Conservation (phyloP, 2,113 vertebrate species). For the Sterrhoptilus dennistouni region DNA sequence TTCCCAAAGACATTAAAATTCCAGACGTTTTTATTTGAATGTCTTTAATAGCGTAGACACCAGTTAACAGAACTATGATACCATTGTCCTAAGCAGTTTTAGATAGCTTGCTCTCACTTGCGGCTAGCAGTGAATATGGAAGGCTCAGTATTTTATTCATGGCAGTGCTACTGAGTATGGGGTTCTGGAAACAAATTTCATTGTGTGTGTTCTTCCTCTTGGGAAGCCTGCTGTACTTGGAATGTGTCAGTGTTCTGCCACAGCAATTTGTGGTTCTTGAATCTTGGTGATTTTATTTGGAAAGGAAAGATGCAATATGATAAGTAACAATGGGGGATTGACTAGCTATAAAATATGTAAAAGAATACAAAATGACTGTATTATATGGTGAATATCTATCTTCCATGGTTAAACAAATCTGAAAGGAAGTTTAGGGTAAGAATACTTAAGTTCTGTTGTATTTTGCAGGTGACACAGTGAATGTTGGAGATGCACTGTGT, state of each 20-base stretch:
- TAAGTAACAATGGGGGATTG: neutral
- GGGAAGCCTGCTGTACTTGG: neutral
- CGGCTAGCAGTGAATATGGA: neutral
- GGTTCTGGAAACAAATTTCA: neutral
- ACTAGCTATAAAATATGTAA: neutral
- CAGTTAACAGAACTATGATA: neutral
- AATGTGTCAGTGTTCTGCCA: neutral
- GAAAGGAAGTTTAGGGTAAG: neutral
- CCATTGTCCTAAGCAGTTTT: neutral
- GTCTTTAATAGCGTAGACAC: neutral
- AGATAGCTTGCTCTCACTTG: neutral
- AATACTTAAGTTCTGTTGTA: neutral
- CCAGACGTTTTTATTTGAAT: neutral
- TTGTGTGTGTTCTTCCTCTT: neutral
- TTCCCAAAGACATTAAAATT: neutral
- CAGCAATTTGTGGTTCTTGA: neutral
- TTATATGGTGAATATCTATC: neutral
- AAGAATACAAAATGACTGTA: neutral
- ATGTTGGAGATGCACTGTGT: slow-evolving; percentile 88
- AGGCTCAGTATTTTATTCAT: neutral
- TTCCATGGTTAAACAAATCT: neutral
- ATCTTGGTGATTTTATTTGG: neutral
- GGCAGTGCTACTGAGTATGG: neutral
- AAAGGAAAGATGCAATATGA: neutral
- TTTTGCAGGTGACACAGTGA: slow-evolving; percentile 88